Evolutionary conservation across 2,888 invertebrate species (phyloP).

Genomic region (Pristionchus maxplancki): DNA sequence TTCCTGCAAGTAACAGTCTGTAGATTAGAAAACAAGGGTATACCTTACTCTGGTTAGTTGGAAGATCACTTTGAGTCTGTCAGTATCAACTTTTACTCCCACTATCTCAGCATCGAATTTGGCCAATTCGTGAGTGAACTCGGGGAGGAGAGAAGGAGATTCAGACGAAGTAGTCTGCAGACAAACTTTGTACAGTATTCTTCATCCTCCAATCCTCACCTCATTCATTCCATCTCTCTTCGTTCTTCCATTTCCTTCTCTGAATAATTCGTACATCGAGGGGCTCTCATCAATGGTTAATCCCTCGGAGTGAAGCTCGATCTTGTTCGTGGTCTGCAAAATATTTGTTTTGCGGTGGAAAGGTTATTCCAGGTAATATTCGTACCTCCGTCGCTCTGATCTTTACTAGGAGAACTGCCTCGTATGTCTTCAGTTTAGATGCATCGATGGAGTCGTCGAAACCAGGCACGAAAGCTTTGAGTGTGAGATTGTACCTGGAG

Average conservation of each 20-base stretch:
- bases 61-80: conserved; percentile 42
- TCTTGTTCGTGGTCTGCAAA: background rate
- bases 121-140: background rate
- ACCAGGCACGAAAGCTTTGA: conserved; percentile 41
- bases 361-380: background rate
- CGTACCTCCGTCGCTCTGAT: conserved; percentile 16
- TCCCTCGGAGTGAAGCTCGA: conserved; percentile 47
- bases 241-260: background rate
- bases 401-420: conserved; percentile 30
- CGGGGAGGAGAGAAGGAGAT: background rate
- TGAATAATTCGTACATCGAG: background rate
- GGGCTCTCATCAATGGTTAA: background rate
- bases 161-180: background rate
- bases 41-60: background rate
- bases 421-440: conserved; percentile 16
- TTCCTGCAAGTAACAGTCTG: background rate
- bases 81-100: background rate
- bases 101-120: conserved; percentile 23
- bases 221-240: conserved; percentile 10
- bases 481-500: conserved; percentile 49
- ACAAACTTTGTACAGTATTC: background rate
- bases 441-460: background rate
- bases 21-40: background rate
- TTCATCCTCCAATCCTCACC: background rate
- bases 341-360: too few relatives aligned